Evolutionary conservation across 2,797 vertebrate genomes (phyloP).

Genomic region (Acrossocheilus wenchowensis): DNA sequence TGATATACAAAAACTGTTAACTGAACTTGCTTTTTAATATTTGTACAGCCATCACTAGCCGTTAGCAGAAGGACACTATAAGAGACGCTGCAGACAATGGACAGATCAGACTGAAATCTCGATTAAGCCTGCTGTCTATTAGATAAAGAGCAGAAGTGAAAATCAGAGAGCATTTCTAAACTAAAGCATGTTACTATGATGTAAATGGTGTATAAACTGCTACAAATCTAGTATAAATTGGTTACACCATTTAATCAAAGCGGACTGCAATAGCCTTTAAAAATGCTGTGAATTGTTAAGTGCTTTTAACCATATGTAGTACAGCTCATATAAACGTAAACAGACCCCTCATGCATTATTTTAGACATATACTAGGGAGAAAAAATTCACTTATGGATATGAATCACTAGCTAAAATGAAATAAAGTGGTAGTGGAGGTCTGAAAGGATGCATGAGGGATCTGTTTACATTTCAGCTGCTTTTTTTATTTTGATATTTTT

Average conservation of each 20-base stretch:
- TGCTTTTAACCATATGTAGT: neutral
- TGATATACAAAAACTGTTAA: neutral
- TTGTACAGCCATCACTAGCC: neutral
- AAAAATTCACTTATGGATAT: neutral
- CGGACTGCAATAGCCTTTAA: neutral
- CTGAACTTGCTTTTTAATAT: neutral
- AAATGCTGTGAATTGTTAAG: neutral
- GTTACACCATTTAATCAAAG: neutral
- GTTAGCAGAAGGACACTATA: neutral
- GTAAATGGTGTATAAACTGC: neutral
- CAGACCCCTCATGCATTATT: neutral
- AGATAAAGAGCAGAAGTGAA: neutral
- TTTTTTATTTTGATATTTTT: neutral
- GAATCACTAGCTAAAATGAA: neutral
- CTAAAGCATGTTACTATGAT: neutral
- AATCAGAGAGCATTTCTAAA: neutral
- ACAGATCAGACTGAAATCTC: neutral
- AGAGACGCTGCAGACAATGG: neutral
- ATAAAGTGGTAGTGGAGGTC: neutral
- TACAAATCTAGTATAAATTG: neutral
- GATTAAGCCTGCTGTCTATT: neutral
- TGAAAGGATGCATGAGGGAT: neutral
- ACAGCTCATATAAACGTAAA: neutral
- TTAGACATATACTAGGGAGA: neutral
- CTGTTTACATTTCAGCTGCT: too few relatives aligned